Evolutionary conservation across 2,888 invertebrate species (phyloP).

Genomic region (Rotaria magnacalcarata): DNA sequence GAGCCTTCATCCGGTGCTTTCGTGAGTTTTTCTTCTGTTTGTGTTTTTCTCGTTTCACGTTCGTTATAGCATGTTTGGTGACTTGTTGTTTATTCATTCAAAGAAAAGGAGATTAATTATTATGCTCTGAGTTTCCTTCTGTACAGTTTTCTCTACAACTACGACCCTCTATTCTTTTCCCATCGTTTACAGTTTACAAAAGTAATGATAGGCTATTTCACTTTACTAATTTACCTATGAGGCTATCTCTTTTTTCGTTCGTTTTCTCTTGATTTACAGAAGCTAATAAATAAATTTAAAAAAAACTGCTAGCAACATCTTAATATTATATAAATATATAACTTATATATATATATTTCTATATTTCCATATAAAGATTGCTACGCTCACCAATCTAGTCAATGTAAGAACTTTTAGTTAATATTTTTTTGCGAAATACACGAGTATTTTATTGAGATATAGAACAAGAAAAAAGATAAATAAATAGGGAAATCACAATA

Average conservation of each 20-base stretch:
- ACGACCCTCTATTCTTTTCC: not conserved
- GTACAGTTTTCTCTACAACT: not conserved
- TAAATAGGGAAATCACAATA: not conserved
- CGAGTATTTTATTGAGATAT: not conserved
- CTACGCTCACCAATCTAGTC: not conserved
- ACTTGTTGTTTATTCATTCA: not conserved
- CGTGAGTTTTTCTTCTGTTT: not conserved
- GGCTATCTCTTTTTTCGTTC: not conserved
- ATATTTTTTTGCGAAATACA: not conserved
- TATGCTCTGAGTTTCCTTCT: not conserved
- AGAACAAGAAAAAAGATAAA: not conserved
- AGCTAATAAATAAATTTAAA: not conserved
- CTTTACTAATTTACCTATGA: not conserved
- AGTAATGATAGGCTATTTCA: not conserved
- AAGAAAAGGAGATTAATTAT: conserved; percentile 16
- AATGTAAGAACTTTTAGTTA: not conserved
- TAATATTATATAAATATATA: not conserved
- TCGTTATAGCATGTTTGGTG: not conserved
- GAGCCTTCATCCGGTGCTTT: not conserved
- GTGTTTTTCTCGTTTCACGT: not conserved
- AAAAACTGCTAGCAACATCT: not conserved
- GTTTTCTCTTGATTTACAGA: not conserved
- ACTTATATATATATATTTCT: not conserved
- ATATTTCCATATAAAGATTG: not conserved
- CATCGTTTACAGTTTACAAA: not conserved